A percentile compares a stretch with the other conserved stretches of the same genome.
Conservation (phyloP, 2,113 vertebrate genomes). For the Camelus bactrianus region DNA sequence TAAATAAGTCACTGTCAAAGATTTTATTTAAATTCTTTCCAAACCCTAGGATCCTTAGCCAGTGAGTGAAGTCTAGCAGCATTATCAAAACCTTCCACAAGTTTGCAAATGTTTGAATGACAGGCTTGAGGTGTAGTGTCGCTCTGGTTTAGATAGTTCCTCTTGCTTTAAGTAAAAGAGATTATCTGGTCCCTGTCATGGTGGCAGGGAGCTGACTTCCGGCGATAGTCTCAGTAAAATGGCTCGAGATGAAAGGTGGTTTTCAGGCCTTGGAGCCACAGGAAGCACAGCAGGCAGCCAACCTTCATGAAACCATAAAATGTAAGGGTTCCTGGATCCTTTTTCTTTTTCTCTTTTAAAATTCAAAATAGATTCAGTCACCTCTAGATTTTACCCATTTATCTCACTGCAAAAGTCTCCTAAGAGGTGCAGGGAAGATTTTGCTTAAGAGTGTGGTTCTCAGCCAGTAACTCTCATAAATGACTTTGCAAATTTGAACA, state of each 20-base stretch:
- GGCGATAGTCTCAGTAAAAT: neutral
- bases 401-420: neutral
- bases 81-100: constrained; percentile 22
- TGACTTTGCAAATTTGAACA: neutral
- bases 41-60: neutral
- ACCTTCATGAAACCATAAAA: neutral
- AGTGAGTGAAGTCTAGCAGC: neutral
- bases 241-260: neutral
- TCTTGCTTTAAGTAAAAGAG: neutral
- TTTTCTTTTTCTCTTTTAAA: neutral
- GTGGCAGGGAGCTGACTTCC: neutral
- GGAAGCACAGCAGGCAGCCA: neutral
- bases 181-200: neutral
- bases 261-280: neutral
- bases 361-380: neutral
- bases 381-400: neutral
- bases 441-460: neutral
- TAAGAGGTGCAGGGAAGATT: neutral
- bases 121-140: neutral
- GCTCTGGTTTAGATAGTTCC: neutral
- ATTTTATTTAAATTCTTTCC: constrained; percentile 37
- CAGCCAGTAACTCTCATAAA: neutral
- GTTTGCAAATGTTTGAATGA: neutral
- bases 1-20: neutral
- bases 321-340: neutral